A percentile compares a stretch with the other conserved stretches of the same genome.
Evolutionary conservation across 1,140 invertebrate species (phyloP).

Genomic region (Drosophila littoralis): DNA sequence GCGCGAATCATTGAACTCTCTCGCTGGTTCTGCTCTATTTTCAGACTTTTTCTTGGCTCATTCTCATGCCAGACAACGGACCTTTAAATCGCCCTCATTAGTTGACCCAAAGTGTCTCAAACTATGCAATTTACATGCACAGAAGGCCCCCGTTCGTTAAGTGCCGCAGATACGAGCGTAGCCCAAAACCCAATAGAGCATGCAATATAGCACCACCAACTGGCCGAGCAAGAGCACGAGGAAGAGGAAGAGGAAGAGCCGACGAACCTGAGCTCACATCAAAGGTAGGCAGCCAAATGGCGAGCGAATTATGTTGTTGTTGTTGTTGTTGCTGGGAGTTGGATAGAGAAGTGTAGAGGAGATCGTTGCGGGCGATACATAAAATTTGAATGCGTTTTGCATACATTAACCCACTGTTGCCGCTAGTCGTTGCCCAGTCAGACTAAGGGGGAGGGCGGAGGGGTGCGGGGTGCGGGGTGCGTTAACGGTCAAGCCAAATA

Average conservation of each 20-base stretch:
- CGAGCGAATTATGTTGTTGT: conserved; percentile 75
- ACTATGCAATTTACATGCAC: conserved; percentile 80
- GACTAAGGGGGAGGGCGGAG: conserved; percentile 6
- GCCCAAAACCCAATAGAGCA: conserved; percentile 70
- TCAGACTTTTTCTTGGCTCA: conserved; percentile 26
- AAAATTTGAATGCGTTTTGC: conserved; percentile 83
- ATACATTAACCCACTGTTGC: conserved; percentile 81
- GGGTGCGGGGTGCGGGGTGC: conserved; percentile 28
- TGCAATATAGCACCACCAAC: conserved; percentile 69
- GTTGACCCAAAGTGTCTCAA: conserved; percentile 78
- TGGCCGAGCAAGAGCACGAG: conserved; percentile 21
- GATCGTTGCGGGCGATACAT: conserved; percentile 79
- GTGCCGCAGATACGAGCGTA: conserved; percentile 51
- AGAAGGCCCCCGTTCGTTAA: conserved; percentile 52
- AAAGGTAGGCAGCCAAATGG: conserved; percentile 49
- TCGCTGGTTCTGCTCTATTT: not conserved
- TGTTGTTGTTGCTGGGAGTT: conserved; percentile 3
- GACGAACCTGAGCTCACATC: conserved; percentile 31
- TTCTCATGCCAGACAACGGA: conserved; percentile 57
- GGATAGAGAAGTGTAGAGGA: conserved; percentile 23
- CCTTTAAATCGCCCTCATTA: conserved; percentile 67
- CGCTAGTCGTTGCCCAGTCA: conserved; percentile 6
- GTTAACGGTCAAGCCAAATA: conserved; percentile 75
- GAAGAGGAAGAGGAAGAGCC: conserved; percentile 10
- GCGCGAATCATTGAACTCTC: not conserved